phyloP scores from a whole-genome alignment of 2,888 invertebrate species.

The Fragum whitleyi region DNA sequence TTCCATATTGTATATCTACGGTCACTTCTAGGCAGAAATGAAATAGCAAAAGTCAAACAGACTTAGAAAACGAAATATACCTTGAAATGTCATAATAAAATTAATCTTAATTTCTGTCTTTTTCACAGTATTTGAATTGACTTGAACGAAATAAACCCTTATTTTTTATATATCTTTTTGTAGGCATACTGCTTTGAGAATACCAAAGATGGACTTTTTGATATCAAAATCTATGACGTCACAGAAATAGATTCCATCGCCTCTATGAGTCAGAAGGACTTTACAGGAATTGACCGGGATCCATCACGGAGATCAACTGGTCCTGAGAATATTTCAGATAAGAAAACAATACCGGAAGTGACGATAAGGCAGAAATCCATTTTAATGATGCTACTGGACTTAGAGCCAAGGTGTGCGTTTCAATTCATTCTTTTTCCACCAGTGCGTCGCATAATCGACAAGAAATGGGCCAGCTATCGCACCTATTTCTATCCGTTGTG shows the following conservation, averaged over 20 bases:
- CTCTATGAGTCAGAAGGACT: slow-evolving; percentile 31
- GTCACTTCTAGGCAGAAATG: too few species aligned
- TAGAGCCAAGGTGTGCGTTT: slow-evolving; percentile 66
- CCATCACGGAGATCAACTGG: not conserved
- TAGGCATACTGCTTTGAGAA: slow-evolving; percentile 71
- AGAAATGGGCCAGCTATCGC: slow-evolving; percentile 69
- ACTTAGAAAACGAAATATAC: too few species aligned
- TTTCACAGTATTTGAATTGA: too few species aligned
- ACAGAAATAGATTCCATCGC: slow-evolving; percentile 76
- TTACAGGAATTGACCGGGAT: slow-evolving; percentile 18
- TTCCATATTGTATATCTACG: too few species aligned
- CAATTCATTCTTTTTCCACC: slow-evolving; percentile 66
- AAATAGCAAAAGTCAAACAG: too few species aligned
- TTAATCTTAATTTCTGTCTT: too few species aligned
- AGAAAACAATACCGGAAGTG: not conserved
- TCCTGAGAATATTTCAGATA: slow-evolving; percentile 11
- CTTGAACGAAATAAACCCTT: too few species aligned
- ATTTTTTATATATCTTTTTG: too few species aligned
- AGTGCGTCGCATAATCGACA: slow-evolving; percentile 63
- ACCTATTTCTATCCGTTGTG: slow-evolving; percentile 64
- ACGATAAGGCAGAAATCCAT: slow-evolving; percentile 45
- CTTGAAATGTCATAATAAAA: too few species aligned
- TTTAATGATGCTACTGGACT: slow-evolving; percentile 69
- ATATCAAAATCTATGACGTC: slow-evolving; percentile 75
- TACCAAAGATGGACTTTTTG: slow-evolving; percentile 74